A percentile compares a stretch with the other conserved stretches of the same genome.
phyloP scores from a whole-genome alignment of 2,888 invertebrate species.

The Rugalucina vietnamica region DNA sequence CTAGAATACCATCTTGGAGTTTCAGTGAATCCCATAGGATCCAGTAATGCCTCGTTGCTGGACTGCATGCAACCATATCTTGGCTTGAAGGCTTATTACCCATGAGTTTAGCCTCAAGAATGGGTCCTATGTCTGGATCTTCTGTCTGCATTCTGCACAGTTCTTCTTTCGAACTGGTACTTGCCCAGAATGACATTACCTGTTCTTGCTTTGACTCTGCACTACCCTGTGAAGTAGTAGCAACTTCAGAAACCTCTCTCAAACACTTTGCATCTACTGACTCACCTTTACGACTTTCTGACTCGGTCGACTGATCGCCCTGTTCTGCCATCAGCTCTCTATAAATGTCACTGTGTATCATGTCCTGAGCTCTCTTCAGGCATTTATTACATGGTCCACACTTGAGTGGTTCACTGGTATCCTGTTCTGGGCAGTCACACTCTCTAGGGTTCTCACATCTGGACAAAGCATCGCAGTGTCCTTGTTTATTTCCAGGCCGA shows the following conservation, averaged over 20 bases:
- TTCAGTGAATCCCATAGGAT: slow-evolving; percentile 21
- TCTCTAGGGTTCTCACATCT: slow-evolving; percentile 26
- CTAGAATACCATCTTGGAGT: slow-evolving; percentile 7
- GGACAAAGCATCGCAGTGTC: slow-evolving; percentile 33
- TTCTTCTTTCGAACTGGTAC: background rate
- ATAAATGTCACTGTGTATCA: background rate
- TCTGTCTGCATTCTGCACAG: background rate
- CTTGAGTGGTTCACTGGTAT: slow-evolving; percentile 24
- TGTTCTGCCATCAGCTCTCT: background rate
- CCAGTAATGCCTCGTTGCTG: slow-evolving; percentile 29
- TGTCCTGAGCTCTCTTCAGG: slow-evolving; percentile 21
- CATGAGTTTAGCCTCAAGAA: background rate
- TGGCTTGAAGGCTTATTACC: background rate
- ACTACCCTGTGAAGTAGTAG: background rate
- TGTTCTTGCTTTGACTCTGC: background rate
- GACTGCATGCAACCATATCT: slow-evolving; percentile 10
- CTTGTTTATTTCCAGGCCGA: slow-evolving; percentile 29
- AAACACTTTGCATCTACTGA: background rate
- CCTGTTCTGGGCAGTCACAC: slow-evolving; percentile 17
- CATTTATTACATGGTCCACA: slow-evolving; percentile 33
- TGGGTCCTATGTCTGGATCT: background rate
- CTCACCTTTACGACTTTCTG: background rate
- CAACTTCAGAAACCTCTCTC: background rate
- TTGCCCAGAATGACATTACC: background rate
- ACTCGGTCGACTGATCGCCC: background rate